Conservation (phyloP, 1,140 invertebrate species). For the Centruroides vittatus region DNA sequence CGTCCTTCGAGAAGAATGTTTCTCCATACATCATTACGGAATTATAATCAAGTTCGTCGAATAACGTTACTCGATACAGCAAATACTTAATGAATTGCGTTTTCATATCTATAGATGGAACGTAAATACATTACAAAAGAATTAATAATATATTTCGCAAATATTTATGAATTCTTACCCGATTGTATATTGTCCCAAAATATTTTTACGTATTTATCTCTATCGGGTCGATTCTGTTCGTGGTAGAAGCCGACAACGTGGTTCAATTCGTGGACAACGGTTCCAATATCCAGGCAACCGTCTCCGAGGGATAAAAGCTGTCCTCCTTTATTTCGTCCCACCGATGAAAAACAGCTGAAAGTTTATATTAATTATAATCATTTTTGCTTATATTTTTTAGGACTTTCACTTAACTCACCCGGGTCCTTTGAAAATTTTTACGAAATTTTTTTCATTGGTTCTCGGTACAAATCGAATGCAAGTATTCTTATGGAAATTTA, state of each 20-base stretch:
- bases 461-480: too few species aligned
- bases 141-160: too few species aligned
- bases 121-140: too few species aligned
- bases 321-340: background rate
- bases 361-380: too few species aligned
- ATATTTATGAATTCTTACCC: background rate
- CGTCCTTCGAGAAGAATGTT: background rate
- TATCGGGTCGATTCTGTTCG: slow-evolving; percentile 28
- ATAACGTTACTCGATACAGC: background rate
- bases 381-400: too few species aligned
- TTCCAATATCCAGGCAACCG: slow-evolving; percentile 13
- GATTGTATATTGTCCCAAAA: slow-evolving; percentile 20
- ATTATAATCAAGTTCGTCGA: background rate
- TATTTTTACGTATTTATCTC: slow-evolving; percentile 26
- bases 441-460: too few species aligned
- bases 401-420: too few species aligned
- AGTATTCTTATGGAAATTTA: too few species aligned
- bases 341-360: background rate
- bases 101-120: too few species aligned
- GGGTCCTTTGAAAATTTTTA: too few species aligned
- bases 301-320: slow-evolving; percentile 5
- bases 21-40: background rate
- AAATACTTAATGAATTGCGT: too few species aligned
- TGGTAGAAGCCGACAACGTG: slow-evolving; percentile 29
- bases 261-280: slow-evolving; percentile 22